A percentile compares a stretch with the other conserved stretches of the same genome.
phyloP scores from a whole-genome alignment of 1,140 invertebrate genomes.

The Apis mellifera region Amel_HAv3.1 CM009936.2:14889501-14890000 shows the following conservation, averaged over 20 bases:
- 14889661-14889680: too few relatives aligned
- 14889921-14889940: neutral
- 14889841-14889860: slow-evolving; percentile 69
- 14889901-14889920: slow-evolving; percentile 68
- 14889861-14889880: slow-evolving; percentile 69
- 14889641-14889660: too few relatives aligned
- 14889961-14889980: neutral
- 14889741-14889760: slow-evolving; percentile 6
- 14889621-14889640: too few relatives aligned
- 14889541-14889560: too few relatives aligned
- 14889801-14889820: slow-evolving; percentile 51
- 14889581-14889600: too few relatives aligned
- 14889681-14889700: too few relatives aligned
- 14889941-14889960: slow-evolving; percentile 20
- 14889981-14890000: slow-evolving; percentile 1
- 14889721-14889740: neutral
- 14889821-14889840: slow-evolving; percentile 65
- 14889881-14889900: slow-evolving; percentile 73
- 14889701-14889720: too few relatives aligned
- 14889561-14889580: too few relatives aligned
- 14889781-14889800: slow-evolving; percentile 39
- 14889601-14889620: too few relatives aligned
- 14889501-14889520: too few relatives aligned
- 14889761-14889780: slow-evolving; percentile 47
- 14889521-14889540: too few relatives aligned